phyloP scores from a whole-genome alignment of 2,113 vertebrate genomes.

The Hydrolagus affinis region DNA sequence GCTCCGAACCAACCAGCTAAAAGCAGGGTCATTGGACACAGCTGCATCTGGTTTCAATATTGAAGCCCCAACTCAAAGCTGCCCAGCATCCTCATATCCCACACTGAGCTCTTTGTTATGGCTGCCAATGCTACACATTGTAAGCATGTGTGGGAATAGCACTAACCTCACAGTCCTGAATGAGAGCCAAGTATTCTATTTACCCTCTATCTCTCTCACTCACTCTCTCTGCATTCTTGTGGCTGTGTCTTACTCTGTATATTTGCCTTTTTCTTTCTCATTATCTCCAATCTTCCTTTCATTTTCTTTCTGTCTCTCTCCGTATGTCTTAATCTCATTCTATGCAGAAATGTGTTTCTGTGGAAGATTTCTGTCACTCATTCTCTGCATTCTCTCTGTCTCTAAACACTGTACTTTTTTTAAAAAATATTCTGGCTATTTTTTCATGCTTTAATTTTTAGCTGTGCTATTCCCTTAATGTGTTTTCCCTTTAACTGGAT shows the following conservation, averaged over 20 bases:
- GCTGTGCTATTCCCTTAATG: not conserved
- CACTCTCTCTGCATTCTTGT: not conserved
- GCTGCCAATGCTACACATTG: constrained; percentile 42
- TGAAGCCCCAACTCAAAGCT: constrained; percentile 46
- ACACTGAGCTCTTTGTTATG: constrained; percentile 51
- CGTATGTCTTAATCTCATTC: not conserved
- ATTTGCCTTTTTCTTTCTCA: not conserved
- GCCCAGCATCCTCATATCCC: constrained; percentile 39
- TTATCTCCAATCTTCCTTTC: not conserved
- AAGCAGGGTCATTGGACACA: constrained; percentile 45
- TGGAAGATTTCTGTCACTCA: too few species aligned
- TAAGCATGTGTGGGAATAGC: constrained; percentile 41
- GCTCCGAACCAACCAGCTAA: constrained; percentile 39
- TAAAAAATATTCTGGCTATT: too few species aligned
- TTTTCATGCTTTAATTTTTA: not conserved
- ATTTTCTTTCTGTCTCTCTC: not conserved
- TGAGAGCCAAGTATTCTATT: constrained; percentile 41
- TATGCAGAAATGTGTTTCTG: too few species aligned
- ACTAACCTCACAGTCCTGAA: constrained; percentile 29
- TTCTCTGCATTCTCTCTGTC: too few species aligned
- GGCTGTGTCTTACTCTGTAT: not conserved
- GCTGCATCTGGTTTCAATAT: constrained; percentile 54
- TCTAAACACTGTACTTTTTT: not conserved
- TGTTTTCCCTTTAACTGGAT: not conserved
- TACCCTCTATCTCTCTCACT: not conserved